Percentiles rank a stretch among this genome's conserved stretches.
Conservation (phyloP, 2,113 vertebrate genomes). For the Genyomyrus donnyi region DNA sequence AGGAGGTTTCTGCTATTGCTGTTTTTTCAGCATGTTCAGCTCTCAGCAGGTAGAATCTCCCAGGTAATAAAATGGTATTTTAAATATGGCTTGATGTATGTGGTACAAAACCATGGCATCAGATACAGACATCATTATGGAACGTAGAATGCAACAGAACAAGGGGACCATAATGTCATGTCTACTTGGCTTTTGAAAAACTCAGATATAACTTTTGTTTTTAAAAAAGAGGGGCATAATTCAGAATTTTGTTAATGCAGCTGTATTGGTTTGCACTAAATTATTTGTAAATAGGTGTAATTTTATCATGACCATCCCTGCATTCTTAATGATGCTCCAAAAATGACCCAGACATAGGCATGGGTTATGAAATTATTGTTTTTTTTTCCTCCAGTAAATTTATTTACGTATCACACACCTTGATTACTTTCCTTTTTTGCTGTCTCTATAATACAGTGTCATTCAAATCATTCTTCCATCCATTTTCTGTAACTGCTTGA, state of each 20-base stretch:
- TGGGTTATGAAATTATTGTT: not conserved
- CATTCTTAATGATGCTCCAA: not conserved
- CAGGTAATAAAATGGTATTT: not conserved
- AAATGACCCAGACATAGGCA: not conserved
- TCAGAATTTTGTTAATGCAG: not conserved
- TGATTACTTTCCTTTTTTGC: not conserved
- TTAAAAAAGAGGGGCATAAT: not conserved
- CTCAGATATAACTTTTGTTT: not conserved
- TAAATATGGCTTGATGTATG: not conserved
- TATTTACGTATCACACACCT: not conserved
- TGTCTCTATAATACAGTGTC: not conserved
- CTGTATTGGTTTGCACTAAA: not conserved
- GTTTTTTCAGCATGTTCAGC: conserved; percentile 16
- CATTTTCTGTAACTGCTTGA: not conserved
- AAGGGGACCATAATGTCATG: not conserved
- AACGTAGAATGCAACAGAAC: not conserved
- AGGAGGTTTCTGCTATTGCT: conserved; percentile 17
- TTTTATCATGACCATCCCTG: not conserved
- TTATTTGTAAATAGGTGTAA: not conserved
- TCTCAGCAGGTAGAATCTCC: not conserved
- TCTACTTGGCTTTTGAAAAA: not conserved
- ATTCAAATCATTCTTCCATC: not conserved
- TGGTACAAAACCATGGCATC: not conserved
- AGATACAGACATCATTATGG: not conserved
- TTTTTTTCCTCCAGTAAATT: not conserved